Evolutionary conservation across 2,113 vertebrate species (phyloP), one percentile per base, ranked within the genome.

Genomic region (Colinus virginianus): DNA sequence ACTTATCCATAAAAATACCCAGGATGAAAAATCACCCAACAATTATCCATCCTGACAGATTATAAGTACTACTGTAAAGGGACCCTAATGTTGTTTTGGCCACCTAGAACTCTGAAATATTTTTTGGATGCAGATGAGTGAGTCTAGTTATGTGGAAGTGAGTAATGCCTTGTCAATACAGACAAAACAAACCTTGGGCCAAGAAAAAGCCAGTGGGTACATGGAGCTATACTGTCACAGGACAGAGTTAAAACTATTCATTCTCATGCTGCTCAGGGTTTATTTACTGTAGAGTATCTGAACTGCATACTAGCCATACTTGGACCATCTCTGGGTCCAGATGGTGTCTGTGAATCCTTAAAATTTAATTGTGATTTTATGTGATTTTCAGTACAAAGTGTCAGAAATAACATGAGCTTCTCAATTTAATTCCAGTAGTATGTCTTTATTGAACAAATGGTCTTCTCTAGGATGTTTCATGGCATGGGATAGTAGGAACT

Each of bases 41-140:
- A 75, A 28, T 23, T 78, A 63, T 48, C n/a, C 5, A 2, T 45
- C n/a, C 0, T 0, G 21, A 49, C 43, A 78, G 16, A 34, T 9
- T 62, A 3, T 28, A 55, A 87, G 26, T 55, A 34, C 28, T 25
- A 4, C 16, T 82, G 9, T 61, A 53, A 90, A 13, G 19, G 22
- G 13, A 36, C 3, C 67, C 8, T 59, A 45, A 59, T 6, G 23
- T 8, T 20, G 6, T 36, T 20, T 64, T 43, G 32, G 14, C 17
- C 49, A 36, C 13, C 25, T 51, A 72, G 59, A 75, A 34, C 8
- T 36, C 13, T 76, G 14, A 25, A 66, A 32, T 1, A 76, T 3
- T 26, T 40, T 62, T 40, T 82, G 14, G 11, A 49, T 25, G 30
- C 19, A 18, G 15, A 20, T 38, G 63, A 82, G 28, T 16, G 32